Evolutionary conservation across 2,888 invertebrate species (phyloP).

Genomic region (Chorisops tibialis): DNA sequence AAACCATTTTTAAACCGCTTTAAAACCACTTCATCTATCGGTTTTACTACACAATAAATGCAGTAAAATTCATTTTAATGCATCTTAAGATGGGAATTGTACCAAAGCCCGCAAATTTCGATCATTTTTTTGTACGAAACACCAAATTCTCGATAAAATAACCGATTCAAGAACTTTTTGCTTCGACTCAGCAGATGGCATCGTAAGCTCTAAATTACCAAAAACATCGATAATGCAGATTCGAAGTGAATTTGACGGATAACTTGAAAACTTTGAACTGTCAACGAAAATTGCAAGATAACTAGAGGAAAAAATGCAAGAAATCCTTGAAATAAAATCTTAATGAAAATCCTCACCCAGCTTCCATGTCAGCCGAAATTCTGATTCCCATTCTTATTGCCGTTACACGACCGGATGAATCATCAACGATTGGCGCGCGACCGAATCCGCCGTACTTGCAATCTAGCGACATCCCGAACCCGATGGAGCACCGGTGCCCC

Average conservation of each 20-base stretch:
- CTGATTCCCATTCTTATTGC: neutral
- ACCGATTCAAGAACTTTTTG: too few relatives aligned
- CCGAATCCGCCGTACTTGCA: neutral
- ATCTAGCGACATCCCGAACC: neutral
- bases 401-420: neutral
- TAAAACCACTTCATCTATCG: too few relatives aligned
- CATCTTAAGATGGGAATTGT: too few relatives aligned
- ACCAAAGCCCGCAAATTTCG: too few relatives aligned
- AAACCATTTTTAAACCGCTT: too few relatives aligned
- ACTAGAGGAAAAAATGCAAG: neutral
- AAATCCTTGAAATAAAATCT: neutral
- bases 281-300: neutral
- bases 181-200: neutral
- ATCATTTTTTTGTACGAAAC: too few relatives aligned
- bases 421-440: neutral
- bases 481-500: neutral
- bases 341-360: constrained; percentile 4
- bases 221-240: neutral
- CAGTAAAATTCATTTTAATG: too few relatives aligned
- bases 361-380: neutral
- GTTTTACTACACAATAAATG: too few relatives aligned
- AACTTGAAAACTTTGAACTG: neutral
- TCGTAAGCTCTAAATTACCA: neutral
- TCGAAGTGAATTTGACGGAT: neutral
- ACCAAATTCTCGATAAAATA: too few relatives aligned